Percentiles rank a stretch among this genome's conserved stretches.
These are phyloP conservation scores for Platycercus adscitus DNA, from an alignment of 2,113 vertebrate genomes.

Conservation along the genomic window DNA sequence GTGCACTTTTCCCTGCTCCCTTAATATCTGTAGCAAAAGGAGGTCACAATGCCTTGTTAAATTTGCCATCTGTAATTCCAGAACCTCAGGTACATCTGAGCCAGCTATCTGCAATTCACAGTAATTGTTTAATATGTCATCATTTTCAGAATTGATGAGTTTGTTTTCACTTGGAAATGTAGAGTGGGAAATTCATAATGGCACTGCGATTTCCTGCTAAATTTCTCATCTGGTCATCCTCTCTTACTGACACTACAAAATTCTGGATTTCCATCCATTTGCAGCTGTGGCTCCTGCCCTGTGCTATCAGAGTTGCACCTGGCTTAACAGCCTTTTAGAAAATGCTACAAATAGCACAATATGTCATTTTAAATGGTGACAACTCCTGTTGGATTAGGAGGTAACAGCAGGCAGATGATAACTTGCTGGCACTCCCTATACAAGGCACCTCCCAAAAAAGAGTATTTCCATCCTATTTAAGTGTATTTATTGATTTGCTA, in stretches of 20 bases:
- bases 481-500: constrained; percentile 3
- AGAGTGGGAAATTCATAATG: constrained; percentile 12
- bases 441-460: not conserved
- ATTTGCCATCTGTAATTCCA: constrained; percentile 24
- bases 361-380: not conserved
- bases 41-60: not conserved
- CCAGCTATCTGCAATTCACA: constrained; percentile 8
- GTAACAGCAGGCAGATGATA: not conserved
- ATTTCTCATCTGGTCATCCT: constrained; percentile 43
- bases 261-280: not conserved
- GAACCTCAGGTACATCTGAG: constrained; percentile 20
- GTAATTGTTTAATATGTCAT: constrained; percentile 31
- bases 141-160: constrained; percentile 6
- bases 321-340: constrained; percentile 29
- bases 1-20: not conserved
- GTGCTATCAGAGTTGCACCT: constrained; percentile 35
- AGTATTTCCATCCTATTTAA: not conserved
- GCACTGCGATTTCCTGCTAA: constrained; percentile 21
- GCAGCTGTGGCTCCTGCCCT: not conserved
- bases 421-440: not conserved
- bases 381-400: not conserved
- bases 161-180: constrained; percentile 18
- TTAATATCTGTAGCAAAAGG: not conserved
- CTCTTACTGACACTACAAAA: not conserved
- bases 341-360: constrained; percentile 13